phyloP scores from a whole-genome alignment of 2,888 invertebrate species.

The Pristionchus maxplancki region DNA sequence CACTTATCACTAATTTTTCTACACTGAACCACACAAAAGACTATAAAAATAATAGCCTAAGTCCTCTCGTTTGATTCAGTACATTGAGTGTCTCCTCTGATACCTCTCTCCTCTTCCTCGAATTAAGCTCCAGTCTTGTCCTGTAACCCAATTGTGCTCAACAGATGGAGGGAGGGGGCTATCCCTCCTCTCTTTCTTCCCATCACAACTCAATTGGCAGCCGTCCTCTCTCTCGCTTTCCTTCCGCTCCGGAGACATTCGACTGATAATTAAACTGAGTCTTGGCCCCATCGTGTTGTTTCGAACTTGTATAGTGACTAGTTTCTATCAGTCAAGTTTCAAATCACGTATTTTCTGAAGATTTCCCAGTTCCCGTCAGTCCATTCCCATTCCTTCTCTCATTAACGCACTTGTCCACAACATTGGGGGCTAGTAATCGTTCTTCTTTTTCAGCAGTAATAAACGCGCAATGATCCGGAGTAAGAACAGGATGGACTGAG shows the following conservation, averaged over 20 bases:
- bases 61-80: too few relatives aligned
- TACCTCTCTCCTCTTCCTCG: not conserved
- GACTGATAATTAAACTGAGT: slow-evolving; percentile 33
- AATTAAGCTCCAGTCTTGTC: not conserved
- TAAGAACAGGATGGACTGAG: slow-evolving; percentile 35
- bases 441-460: slow-evolving; percentile 8
- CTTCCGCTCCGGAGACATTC: not conserved
- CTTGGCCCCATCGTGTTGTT: not conserved
- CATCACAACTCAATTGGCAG: slow-evolving; percentile 13
- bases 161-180: not conserved
- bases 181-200: not conserved
- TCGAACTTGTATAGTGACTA: not conserved
- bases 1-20: too few relatives aligned
- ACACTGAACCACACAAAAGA: too few relatives aligned
- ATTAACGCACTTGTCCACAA: not conserved
- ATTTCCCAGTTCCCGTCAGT: not conserved
- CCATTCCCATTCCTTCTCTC: not conserved
- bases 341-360: too few relatives aligned
- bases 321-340: too few relatives aligned
- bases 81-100: too few relatives aligned
- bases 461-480: slow-evolving; percentile 19
- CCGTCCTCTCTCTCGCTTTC: slow-evolving; percentile 10
- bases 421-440: not conserved
- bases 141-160: slow-evolving; percentile 38
- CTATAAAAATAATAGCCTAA: too few relatives aligned